Evolutionary conservation across 1,140 invertebrate genomes (phyloP).

Genomic region (Zaprionus inermis): DNA sequence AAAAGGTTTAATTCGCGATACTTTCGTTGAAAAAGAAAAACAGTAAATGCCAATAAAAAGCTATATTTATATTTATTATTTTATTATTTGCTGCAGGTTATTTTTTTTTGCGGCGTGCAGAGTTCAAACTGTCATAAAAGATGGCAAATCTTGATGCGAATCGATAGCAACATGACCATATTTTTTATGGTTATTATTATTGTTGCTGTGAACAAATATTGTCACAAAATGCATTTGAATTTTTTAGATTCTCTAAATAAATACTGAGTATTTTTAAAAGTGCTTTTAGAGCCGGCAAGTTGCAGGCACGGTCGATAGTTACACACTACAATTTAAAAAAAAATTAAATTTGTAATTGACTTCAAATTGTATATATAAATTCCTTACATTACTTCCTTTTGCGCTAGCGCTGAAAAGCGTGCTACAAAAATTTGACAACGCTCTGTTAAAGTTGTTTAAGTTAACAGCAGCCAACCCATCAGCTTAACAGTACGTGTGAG

Average conservation of each 20-base stretch:
- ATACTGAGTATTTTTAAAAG: not conserved
- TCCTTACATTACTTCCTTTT: not conserved
- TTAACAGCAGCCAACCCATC: no score
- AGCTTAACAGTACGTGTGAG: not conserved
- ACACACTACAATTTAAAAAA: no score
- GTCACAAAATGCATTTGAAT: not conserved
- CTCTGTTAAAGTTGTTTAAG: not conserved
- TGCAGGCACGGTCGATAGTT: not conserved
- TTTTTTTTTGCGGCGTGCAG: not conserved
- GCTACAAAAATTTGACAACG: not conserved
- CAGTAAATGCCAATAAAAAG: not conserved
- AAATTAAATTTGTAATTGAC: no score
- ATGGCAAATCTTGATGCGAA: conserved; percentile 2
- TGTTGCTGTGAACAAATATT: not conserved
- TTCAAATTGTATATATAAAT: not conserved
- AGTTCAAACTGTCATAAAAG: conserved; percentile 5
- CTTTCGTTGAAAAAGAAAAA: conserved; percentile 7
- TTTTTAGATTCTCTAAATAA: not conserved
- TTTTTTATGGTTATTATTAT: not conserved
- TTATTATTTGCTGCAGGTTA: not conserved
- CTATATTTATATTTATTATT: conserved; percentile 10
- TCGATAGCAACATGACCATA: not conserved
- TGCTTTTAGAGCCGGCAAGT: not conserved
- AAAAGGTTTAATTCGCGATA: conserved; percentile 24
- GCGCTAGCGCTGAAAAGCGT: not conserved